A percentile compares a stretch with the other conserved stretches of the same genome.
phyloP scores from a whole-genome alignment of 1,140 invertebrate genomes.

The Harpegnathos saltator region DNA sequence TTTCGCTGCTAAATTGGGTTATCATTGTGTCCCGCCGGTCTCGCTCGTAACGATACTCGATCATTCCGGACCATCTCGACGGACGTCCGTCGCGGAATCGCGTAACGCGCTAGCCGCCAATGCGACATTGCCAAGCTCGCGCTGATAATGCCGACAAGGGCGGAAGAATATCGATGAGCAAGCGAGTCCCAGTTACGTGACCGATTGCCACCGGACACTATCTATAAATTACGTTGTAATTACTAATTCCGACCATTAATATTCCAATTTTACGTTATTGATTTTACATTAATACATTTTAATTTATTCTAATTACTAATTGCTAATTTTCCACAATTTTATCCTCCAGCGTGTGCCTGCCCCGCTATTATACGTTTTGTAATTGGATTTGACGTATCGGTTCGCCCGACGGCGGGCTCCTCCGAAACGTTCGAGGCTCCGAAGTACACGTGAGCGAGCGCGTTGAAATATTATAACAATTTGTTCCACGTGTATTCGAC shows the following conservation, averaged over 20 bases:
- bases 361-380: neutral
- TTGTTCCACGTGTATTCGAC: neutral
- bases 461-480: neutral
- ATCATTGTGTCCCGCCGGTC: slow-evolving; percentile 61
- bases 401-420: neutral
- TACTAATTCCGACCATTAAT: too few species aligned
- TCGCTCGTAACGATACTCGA: slow-evolving; percentile 30
- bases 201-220: too few species aligned
- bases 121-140: neutral
- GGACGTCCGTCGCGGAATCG: slow-evolving; percentile 18
- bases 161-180: too few species aligned
- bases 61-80: slow-evolving; percentile 5
- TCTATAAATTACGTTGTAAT: too few species aligned
- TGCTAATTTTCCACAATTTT: neutral
- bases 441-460: too few species aligned
- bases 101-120: neutral
- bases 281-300: neutral
- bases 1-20: slow-evolving; percentile 67
- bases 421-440: neutral
- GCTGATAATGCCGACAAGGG: neutral
- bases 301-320: neutral
- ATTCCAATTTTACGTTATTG: too few species aligned
- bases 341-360: neutral
- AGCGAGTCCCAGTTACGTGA: too few species aligned
- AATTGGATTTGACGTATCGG: neutral